Percentiles rank a stretch among this genome's conserved stretches.
Conservation (phyloP, 2,797 vertebrate species). For the Diplodus sargus region DNA sequence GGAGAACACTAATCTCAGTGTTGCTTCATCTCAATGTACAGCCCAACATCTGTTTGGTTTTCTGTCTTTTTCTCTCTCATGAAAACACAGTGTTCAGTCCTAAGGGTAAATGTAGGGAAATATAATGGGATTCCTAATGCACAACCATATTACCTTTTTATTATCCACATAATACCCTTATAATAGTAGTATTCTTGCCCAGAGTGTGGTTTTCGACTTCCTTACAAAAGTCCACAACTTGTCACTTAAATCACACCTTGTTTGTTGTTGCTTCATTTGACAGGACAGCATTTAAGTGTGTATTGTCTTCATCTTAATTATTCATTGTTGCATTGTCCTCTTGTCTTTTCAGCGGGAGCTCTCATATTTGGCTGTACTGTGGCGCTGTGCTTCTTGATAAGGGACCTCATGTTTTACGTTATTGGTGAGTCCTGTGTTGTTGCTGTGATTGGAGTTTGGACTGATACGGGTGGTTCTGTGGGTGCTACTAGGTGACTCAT, state of each 20-base stretch:
- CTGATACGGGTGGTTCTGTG: not conserved
- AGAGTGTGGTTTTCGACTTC: not conserved
- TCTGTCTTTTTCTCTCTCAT: not conserved
- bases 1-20: conserved; percentile 4
- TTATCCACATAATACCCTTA: not conserved
- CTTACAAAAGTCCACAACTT: not conserved
- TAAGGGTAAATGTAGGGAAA: conserved; percentile 3
- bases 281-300: not conserved
- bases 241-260: not conserved
- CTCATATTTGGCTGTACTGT: conserved; percentile 94
- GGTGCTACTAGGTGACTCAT: not conserved
- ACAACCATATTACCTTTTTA: not conserved
- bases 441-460: conserved; percentile 29
- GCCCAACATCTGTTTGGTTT: conserved; percentile 5
- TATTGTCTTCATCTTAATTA: not conserved
- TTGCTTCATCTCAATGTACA: conserved; percentile 32
- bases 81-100: not conserved
- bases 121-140: not conserved
- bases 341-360: conserved; percentile 90
- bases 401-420: conserved; percentile 99
- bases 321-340: conserved; percentile 10
- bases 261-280: conserved; percentile 19
- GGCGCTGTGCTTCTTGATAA: conserved; percentile 92
- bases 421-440: conserved; percentile 91
- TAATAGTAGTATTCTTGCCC: not conserved